Conservation (phyloP, 1,140 invertebrate species). For the Orchestia grillus region DNA sequence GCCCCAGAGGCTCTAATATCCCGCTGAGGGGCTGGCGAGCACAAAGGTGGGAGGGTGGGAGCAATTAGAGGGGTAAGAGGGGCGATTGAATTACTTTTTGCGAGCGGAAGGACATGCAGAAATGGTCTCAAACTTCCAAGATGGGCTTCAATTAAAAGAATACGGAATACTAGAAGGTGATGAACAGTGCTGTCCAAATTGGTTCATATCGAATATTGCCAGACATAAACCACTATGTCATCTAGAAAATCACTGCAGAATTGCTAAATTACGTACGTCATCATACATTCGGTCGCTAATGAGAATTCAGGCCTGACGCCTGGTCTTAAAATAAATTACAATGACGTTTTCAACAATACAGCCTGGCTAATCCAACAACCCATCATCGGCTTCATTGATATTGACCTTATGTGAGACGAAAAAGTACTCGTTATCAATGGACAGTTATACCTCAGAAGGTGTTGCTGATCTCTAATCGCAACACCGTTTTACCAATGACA, state of each 20-base stretch:
- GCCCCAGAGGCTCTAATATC: conserved; percentile 55
- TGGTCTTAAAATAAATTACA: neutral
- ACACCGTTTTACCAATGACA: neutral
- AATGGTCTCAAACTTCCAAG: conserved; percentile 36
- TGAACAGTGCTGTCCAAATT: neutral
- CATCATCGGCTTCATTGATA: neutral
- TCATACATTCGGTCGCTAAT: neutral
- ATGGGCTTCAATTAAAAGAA: conserved; percentile 40
- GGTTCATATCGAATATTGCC: neutral
- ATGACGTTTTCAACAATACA: neutral
- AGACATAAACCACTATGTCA: neutral
- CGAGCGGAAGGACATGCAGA: conserved; percentile 25
- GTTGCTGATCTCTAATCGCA: neutral
- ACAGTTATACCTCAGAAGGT: neutral
- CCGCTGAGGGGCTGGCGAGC: neutral
- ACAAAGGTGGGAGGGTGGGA: neutral
- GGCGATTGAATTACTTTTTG: conserved; percentile 55
- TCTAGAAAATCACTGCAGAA: neutral
- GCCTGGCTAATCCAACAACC: neutral
- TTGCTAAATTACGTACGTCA: neutral
- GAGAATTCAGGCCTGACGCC: neutral
- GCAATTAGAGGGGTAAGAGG: conserved; percentile 53
- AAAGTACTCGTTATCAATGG: neutral
- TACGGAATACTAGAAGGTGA: neutral
- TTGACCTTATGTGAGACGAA: neutral